Conservation (phyloP, 1,140 invertebrate genomes). For the Drosophila tristis region DNA sequence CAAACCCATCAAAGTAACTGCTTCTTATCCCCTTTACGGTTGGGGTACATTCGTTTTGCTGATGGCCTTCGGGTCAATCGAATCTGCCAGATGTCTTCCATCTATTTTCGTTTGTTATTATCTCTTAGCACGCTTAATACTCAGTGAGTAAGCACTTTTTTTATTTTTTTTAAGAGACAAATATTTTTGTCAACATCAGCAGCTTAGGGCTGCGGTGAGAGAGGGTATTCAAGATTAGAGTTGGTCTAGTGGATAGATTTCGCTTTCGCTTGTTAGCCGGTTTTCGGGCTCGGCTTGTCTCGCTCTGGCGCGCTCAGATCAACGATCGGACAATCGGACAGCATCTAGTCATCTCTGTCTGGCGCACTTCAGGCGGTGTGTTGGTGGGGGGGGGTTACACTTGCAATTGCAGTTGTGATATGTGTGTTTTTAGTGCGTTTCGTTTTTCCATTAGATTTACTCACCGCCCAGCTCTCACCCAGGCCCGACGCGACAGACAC, state of each 20-base stretch:
- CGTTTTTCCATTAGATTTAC: conserved; percentile 9
- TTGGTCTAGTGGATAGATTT: conserved; percentile 14
- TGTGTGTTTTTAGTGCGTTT: not conserved
- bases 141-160: conserved; percentile 12
- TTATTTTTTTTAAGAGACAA: too few relatives aligned
- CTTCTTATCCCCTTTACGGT: not conserved
- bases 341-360: conserved; percentile 4
- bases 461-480: too few relatives aligned
- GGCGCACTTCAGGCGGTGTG: not conserved
- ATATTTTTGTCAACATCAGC: not conserved
- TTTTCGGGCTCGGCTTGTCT: conserved; percentile 6
- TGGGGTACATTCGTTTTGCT: conserved; percentile 1
- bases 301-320: conserved; percentile 11
- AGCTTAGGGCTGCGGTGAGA: not conserved
- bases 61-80: not conserved
- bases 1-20: conserved; percentile 12
- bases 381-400: not conserved
- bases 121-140: not conserved
- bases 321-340: not conserved
- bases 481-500: not conserved
- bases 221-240: conserved; percentile 23
- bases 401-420: conserved; percentile 38
- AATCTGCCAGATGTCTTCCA: not conserved
- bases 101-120: too few relatives aligned
- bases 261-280: conserved; percentile 20